phyloP scores from a whole-genome alignment of 2,888 invertebrate species.

The Ormyrus thymus region DNA sequence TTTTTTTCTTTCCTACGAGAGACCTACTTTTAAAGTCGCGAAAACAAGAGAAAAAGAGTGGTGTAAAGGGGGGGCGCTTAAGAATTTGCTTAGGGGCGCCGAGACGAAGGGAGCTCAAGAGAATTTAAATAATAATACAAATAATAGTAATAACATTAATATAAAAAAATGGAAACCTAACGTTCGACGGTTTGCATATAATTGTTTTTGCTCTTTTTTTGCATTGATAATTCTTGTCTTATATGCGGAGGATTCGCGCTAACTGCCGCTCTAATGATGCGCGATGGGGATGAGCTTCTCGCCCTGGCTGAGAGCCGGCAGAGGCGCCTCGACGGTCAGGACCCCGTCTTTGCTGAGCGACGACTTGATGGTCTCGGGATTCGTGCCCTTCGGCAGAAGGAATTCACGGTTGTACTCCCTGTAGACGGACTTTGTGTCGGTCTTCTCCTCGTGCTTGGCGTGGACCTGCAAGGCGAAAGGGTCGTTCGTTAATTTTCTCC shows the following conservation, averaged over 20 bases:
- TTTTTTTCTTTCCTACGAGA: not conserved
- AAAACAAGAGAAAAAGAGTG: not conserved
- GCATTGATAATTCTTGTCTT: not conserved
- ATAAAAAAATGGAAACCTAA: constrained; percentile 56
- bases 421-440: constrained; percentile 96
- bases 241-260: not conserved
- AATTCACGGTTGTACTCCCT: constrained; percentile 99
- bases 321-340: constrained; percentile 96
- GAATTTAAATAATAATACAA: constrained; percentile 51
- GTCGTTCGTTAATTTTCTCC: too few relatives aligned
- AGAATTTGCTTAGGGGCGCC: constrained; percentile 14
- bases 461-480: constrained; percentile 82
- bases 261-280: constrained; percentile 76
- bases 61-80: not conserved
- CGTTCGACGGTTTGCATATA: constrained; percentile 44
- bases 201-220: constrained; percentile 36
- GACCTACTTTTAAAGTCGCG: not conserved
- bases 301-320: constrained; percentile 89
- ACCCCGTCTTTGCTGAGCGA: constrained; percentile 97
- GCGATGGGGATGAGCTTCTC: constrained; percentile 91
- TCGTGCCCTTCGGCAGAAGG: constrained; percentile 96
- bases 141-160: constrained; percentile 53
- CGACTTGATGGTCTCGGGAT: constrained; percentile 96
- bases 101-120: constrained; percentile 51
- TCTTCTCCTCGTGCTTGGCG: constrained; percentile 98